Evolutionary conservation across 2,113 vertebrate species (phyloP), one percentile per base, ranked within the genome.

Genomic region (Camelus dromedarius): DNA sequence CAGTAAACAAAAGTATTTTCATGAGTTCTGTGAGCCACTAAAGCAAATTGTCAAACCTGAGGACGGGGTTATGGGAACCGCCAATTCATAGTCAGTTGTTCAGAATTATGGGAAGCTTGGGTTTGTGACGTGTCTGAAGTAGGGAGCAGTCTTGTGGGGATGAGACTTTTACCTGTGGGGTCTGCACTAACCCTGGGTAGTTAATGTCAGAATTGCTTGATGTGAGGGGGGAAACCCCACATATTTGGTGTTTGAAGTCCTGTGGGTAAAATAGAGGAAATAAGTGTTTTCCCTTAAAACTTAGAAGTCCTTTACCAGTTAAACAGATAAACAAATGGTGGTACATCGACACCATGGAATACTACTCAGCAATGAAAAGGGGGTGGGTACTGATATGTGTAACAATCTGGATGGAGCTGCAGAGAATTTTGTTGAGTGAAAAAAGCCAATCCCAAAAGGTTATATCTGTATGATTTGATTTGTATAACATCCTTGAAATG

Each of bases 401-500:
- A 20, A 28, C 46, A 62, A 60, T 46, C 54, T 50, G 50, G 16
- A 69, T 64, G 18, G 30, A 54, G 79, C 91, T n/a, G 22, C 86
- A 72, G 38, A 72, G 64, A 72, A 64, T 52, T 69, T 64, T 14
- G 15, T 12, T 54, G 30, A 64, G 13, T 50, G 38, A 42, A 50
- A 50, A 82, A 76, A 76, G 50, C 42, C 26, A 81, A 6, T 60
- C 26, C 54, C 72, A 18, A 93, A 76, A 66, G 38, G 20, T 52
- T 77, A 58, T 4, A 64, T 35, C 18, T 32, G 26, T 18, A 26
- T 56, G 1, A 79, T 62, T 56, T 77, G 8, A 42, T 32, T 58
- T 79, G 48, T 35, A 32, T 64, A 89, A 96, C 46, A 72, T 90
- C 89, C 30, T 85, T 62, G 42, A 77, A 84, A 60, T 48, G 52